A percentile compares a stretch with the other conserved stretches of the same genome.
phyloP scores from a whole-genome alignment of 1,140 invertebrate genomes.

The Drosophila athabasca region DNA sequence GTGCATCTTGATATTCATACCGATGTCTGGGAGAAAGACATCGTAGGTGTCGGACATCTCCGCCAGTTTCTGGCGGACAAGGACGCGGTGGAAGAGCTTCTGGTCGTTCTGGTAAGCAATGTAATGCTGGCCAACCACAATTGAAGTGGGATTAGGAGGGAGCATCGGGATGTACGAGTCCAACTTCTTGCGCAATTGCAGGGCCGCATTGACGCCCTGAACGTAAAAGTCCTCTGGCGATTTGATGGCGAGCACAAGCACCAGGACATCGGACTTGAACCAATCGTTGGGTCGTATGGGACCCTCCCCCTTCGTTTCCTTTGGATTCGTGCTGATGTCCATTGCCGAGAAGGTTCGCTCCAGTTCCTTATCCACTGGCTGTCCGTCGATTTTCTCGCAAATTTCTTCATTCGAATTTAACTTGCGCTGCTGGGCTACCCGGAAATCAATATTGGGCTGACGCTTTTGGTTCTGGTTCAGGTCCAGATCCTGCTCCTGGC shows the following conservation, averaged over 20 bases:
- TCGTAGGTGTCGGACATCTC: conserved; percentile 19
- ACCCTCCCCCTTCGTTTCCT: too few species aligned
- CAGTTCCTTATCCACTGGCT: conserved; percentile 1
- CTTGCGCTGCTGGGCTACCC: background rate
- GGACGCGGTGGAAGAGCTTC: conserved; percentile 40
- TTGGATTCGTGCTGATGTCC: conserved; percentile 22
- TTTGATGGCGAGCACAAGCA: conserved; percentile 32
- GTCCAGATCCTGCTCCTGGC: background rate
- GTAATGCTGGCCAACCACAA: conserved; percentile 52
- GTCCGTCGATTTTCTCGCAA: background rate
- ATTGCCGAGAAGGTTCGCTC: conserved; percentile 27
- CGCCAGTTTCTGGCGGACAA: conserved; percentile 40
- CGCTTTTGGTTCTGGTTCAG: background rate
- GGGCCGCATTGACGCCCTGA: conserved; percentile 13
- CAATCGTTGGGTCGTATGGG: conserved; percentile 7
- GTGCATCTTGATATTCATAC: conserved; percentile 4
- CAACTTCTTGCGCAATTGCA: conserved; percentile 28
- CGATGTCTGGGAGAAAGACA: conserved; percentile 61
- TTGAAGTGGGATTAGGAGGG: background rate
- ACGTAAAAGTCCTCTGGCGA: conserved; percentile 62
- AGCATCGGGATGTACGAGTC: background rate
- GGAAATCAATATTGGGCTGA: background rate
- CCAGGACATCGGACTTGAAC: conserved; percentile 41
- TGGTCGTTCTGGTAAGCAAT: conserved; percentile 9
- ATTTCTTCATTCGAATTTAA: conserved; percentile 1